phyloP scores from a whole-genome alignment of 2,888 invertebrate species.

The Acanthoscelides obtectus region DNA sequence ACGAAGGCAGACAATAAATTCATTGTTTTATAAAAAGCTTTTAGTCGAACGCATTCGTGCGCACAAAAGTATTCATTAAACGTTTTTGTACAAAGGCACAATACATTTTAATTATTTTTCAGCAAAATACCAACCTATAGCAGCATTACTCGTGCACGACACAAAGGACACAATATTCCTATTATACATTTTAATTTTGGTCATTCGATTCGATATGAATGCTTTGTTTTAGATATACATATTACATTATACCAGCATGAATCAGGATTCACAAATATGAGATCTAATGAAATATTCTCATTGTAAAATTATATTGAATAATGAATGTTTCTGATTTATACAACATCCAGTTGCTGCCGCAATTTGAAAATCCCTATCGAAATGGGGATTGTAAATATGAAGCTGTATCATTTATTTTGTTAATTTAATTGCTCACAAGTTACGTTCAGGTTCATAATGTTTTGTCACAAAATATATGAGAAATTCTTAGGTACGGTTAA shows the following conservation, averaged over 20 bases:
- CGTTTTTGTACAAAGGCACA: not conserved
- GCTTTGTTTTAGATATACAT: not conserved
- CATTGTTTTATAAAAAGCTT: not conserved
- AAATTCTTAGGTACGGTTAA: too few relatives aligned
- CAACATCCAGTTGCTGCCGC: not conserved
- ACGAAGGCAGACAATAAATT: not conserved
- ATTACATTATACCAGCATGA: not conserved
- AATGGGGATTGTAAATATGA: not conserved
- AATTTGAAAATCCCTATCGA: not conserved
- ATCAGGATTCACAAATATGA: not conserved
- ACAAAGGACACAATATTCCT: not conserved
- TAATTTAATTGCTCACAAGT: not conserved
- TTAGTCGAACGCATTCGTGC: not conserved
- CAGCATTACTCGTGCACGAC: not conserved
- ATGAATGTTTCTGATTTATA: not conserved
- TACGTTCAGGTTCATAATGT: too few relatives aligned
- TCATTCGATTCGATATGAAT: not conserved
- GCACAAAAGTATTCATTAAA: not conserved
- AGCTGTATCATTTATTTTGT: not conserved
- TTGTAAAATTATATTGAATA: not conserved
- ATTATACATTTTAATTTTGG: not conserved
- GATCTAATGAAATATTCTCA: not conserved
- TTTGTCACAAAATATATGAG: too few relatives aligned
- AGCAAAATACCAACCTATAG: not conserved
- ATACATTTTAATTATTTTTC: not conserved